Evolutionary conservation across 2,113 vertebrate species (phyloP), one percentile per base, ranked within the genome.

Genomic region (Carassius carassius): DNA sequence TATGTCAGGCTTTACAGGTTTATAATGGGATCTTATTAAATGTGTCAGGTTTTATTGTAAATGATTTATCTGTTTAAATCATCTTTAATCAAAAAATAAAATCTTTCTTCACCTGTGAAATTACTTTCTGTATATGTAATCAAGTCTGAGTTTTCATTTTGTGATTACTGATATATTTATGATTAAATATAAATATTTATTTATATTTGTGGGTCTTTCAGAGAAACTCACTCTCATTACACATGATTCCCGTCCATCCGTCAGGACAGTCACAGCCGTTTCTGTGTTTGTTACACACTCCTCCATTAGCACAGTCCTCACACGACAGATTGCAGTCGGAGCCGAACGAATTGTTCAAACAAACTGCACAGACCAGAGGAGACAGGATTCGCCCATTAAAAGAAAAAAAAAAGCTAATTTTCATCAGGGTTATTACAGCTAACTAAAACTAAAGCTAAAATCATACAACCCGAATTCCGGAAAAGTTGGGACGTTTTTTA

Each of bases 311-410:
- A 76, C 98, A 99, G 92, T 99, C 98, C 0, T 96, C 96, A 0
- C 98, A 99, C 0, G 93, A 95, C 92, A 99, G 87, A 91, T 96
- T 97, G 94, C 98, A 99, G 93, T 99, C 97, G 0, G 90, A 91
- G 41, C 98, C 98, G 0, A 99, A 99, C 0, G 96, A 94, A 82
- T 92, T 91, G 0, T 96, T 95, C 93, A 99, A 90, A 91, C 98
- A 99, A 87, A 99, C 98, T 99, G 90, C n/a, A 44, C 72, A 62
- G 7, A 74, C 7, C 69, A 29, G 58, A 37, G 17, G 56, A 29
- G 35, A 82, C 49, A 16, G 5, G 54, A 62, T 10, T 17, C 6
- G 0, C 2, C 1, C 63, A 17, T 32, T 16, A 65, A 29, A 63
- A 65, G n/a, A 5, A 13, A 51, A 51, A 16, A 13, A 51, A 51